Evolutionary conservation across 2,797 vertebrate genomes (phyloP).

Genomic region (Xyrichtys novacula): DNA sequence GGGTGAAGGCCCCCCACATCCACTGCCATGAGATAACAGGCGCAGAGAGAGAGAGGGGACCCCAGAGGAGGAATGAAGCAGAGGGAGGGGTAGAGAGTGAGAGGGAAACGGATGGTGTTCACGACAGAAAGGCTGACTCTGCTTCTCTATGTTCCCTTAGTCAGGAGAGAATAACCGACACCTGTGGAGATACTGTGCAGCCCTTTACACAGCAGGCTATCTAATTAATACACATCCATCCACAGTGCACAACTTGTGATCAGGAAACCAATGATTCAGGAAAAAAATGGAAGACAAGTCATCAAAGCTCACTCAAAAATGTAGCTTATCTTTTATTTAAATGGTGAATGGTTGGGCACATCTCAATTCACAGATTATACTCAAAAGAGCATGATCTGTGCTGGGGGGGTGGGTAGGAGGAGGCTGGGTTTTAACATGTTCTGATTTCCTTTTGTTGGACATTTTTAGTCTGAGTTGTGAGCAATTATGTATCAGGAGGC

Average conservation of each 20-base stretch:
- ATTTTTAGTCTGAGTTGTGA: too few relatives aligned
- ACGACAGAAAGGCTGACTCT: slow-evolving; percentile 30
- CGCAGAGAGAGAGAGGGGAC: slow-evolving; percentile 12
- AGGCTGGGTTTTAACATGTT: too few relatives aligned
- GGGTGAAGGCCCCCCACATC: slow-evolving; percentile 29
- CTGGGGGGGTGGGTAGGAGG: too few relatives aligned
- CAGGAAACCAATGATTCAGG: slow-evolving; percentile 36
- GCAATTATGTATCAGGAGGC: too few relatives aligned
- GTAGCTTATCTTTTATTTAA: not conserved
- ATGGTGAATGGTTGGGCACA: too few relatives aligned
- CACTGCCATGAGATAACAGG: slow-evolving; percentile 48
- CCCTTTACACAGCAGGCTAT: slow-evolving; percentile 73
- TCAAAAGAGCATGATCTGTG: too few relatives aligned
- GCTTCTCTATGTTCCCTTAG: slow-evolving; percentile 44
- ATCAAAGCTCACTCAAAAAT: slow-evolving; percentile 13
- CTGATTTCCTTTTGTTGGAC: too few relatives aligned
- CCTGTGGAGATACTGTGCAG: slow-evolving; percentile 48
- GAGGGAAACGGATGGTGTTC: too few relatives aligned
- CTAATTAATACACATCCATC: slow-evolving; percentile 82
- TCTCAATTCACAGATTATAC: slow-evolving; percentile 4
- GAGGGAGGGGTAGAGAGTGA: slow-evolving; percentile 9
- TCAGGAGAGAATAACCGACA: slow-evolving; percentile 24
- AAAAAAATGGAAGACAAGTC: slow-evolving; percentile 32
- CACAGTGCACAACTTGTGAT: slow-evolving; percentile 46
- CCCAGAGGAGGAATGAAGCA: slow-evolving; percentile 18